Conservation (phyloP, 2,888 invertebrate species). For the Ichneumoninae sp. region DNA sequence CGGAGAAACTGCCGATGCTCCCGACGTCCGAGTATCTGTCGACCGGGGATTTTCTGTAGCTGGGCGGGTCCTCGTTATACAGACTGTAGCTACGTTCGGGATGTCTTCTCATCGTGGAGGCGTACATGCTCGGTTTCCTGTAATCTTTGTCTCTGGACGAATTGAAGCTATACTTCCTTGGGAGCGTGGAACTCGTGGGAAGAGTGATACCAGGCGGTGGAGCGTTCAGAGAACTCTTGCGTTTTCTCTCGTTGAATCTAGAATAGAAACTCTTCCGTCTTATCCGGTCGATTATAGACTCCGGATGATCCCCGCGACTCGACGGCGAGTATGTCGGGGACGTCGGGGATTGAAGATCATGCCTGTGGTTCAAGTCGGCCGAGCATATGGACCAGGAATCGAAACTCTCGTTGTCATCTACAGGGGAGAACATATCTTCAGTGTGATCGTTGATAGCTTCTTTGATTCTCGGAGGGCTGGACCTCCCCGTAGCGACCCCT, state of each 20-base stretch:
- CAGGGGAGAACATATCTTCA: constrained; percentile 85
- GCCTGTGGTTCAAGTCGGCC: constrained; percentile 80
- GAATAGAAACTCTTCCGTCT: constrained; percentile 95
- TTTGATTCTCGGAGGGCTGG: constrained; percentile 9
- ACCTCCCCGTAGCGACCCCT: constrained; percentile 1
- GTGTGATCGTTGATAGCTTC: constrained; percentile 42
- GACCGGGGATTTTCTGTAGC: constrained; percentile 74
- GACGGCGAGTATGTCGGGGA: constrained; percentile 80
- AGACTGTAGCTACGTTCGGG: constrained; percentile 75
- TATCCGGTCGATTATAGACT: constrained; percentile 94
- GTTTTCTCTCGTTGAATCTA: constrained; percentile 93
- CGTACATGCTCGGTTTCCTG: constrained; percentile 60
- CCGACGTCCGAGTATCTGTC: constrained; percentile 76
- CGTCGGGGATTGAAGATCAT: constrained; percentile 84
- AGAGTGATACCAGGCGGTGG: constrained; percentile 81
- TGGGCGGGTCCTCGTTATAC: constrained; percentile 73
- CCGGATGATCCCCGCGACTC: constrained; percentile 80
- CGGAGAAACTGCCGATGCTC: constrained; percentile 47
- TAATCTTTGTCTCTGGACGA: constrained; percentile 73
- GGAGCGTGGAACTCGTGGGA: constrained; percentile 80
- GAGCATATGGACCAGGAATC: constrained; percentile 90
- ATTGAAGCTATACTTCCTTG: constrained; percentile 83
- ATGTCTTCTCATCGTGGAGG: constrained; percentile 64
- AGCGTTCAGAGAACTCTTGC: constrained; percentile 89
- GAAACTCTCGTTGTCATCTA: constrained; percentile 86